Conservation (phyloP, 2,797 vertebrate species). For the Lithobates sylvaticus region DNA sequence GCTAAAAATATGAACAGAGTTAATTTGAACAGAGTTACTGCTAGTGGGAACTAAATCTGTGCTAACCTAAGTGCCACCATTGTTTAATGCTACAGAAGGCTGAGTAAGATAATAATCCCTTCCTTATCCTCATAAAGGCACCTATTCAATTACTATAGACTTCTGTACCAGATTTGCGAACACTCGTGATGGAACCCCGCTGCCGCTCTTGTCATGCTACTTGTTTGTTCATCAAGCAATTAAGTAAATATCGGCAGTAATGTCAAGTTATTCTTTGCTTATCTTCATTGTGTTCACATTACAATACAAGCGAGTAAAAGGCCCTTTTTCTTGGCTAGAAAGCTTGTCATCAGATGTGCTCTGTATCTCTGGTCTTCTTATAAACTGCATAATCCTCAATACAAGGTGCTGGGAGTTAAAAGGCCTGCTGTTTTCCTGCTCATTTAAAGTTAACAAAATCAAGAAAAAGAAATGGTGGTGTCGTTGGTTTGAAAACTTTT, state of each 20-base stretch:
- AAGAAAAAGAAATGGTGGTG: neutral
- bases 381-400: slow-evolving; percentile 14
- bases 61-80: slow-evolving; percentile 3
- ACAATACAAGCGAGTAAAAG: slow-evolving; percentile 24
- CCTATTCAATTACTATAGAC: slow-evolving; percentile 39
- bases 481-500: neutral
- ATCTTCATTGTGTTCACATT: neutral
- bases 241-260: slow-evolving; percentile 34
- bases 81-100: slow-evolving; percentile 22
- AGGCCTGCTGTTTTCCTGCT: neutral
- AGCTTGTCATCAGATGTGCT: slow-evolving; percentile 20
- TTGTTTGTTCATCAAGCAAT: slow-evolving; percentile 29
- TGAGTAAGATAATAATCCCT: slow-evolving; percentile 50
- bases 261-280: slow-evolving; percentile 8
- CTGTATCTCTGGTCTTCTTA: slow-evolving; percentile 8
- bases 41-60: neutral
- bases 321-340: neutral
- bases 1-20: neutral
- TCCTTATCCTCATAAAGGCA: slow-evolving; percentile 22
- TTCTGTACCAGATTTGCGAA: neutral
- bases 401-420: neutral
- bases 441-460: slow-evolving; percentile 22
- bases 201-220: slow-evolving; percentile 27
- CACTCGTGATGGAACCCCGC: slow-evolving; percentile 17
- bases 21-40: neutral